These are phyloP conservation scores for Solenodon paradoxus DNA, from an alignment of 2,113 vertebrate genomes.

Conservation along the genomic window DNA sequence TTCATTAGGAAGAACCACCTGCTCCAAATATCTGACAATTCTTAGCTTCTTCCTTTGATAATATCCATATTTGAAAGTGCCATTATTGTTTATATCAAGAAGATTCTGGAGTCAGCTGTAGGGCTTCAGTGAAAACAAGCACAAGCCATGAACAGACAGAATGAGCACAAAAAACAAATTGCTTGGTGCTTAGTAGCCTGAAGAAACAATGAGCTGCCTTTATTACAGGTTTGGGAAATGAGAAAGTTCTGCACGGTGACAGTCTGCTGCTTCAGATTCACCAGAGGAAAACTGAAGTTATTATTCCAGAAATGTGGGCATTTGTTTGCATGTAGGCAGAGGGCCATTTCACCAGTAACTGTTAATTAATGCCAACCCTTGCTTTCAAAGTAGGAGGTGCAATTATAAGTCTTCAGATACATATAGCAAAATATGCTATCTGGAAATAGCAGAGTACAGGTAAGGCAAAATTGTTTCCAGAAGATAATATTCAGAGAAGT, in stretches of 20 bases:
- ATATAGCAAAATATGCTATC: not conserved
- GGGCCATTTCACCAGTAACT: not conserved
- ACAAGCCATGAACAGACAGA: not conserved
- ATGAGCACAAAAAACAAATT: not conserved
- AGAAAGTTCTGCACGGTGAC: conserved; percentile 36
- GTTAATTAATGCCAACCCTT: conserved; percentile 42
- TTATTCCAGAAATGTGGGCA: not conserved
- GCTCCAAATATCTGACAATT: not conserved
- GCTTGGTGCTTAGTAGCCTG: not conserved
- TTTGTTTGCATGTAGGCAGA: conserved; percentile 13
- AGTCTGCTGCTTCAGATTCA: not conserved
- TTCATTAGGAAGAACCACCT: not conserved
- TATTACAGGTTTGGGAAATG: conserved; percentile 14
- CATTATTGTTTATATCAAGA: conserved; percentile 9
- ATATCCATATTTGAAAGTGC: not conserved
- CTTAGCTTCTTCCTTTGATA: conserved; percentile 3
- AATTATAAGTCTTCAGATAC: conserved; percentile 30
- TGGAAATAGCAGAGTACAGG: not conserved
- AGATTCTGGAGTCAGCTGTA: not conserved
- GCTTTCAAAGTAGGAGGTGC: not conserved
- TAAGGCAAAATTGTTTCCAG: not conserved
- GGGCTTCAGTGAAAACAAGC: not conserved
- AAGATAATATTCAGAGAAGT: conserved; percentile 15
- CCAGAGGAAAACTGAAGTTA: conserved; percentile 5
- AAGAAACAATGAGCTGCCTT: conserved; percentile 51